Conservation (phyloP, 2,888 invertebrate genomes). For the Gasteruption jaculator region DNA sequence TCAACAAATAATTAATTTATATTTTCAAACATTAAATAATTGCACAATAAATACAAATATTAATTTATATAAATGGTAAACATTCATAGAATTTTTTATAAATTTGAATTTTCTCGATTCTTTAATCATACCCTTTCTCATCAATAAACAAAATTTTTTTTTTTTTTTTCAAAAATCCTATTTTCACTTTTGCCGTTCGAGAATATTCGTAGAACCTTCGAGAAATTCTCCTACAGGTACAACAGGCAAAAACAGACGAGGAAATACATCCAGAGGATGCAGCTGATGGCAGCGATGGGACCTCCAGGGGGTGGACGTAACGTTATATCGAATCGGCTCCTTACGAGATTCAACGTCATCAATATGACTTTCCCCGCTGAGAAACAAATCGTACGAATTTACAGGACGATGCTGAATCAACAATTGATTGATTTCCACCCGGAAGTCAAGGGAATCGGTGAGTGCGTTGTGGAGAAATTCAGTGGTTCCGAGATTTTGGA, state of each 20-base stretch:
- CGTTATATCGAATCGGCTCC: conserved; percentile 70
- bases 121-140: no score
- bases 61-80: no score
- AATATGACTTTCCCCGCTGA: conserved; percentile 82
- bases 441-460: conserved; percentile 71
- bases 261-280: conserved; percentile 74
- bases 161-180: conserved; percentile 1
- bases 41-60: no score
- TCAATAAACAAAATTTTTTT: no score
- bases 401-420: conserved; percentile 78
- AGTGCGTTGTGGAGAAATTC: conserved; percentile 20
- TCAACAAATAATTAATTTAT: no score
- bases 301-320: conserved; percentile 86
- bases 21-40: no score
- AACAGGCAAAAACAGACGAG: conserved; percentile 74
- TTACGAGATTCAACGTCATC: conserved; percentile 72
- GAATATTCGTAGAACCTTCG: no score
- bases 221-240: conserved; percentile 53
- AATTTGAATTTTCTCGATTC: no score
- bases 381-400: conserved; percentile 73
- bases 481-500: conserved; percentile 5
- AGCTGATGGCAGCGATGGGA: conserved; percentile 77
- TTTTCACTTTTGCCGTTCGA: no score
- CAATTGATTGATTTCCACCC: conserved; percentile 74
- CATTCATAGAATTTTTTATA: no score